Evolutionary conservation across 2,888 invertebrate genomes (phyloP), one percentile per base, ranked within the genome.

Genomic region (Anticlea derivata): DNA sequence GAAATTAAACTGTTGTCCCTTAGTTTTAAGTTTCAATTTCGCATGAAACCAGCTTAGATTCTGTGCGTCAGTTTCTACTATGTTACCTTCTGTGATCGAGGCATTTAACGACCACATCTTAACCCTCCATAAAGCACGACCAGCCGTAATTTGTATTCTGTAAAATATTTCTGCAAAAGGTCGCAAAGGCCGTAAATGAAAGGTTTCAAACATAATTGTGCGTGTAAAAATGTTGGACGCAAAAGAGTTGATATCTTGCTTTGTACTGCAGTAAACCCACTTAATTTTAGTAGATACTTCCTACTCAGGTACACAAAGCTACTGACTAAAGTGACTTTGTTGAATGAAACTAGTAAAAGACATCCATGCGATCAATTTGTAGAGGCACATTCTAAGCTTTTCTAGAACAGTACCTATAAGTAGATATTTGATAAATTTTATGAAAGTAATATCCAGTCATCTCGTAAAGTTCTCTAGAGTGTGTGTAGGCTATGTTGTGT

Each of bases 111-210:
- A 63, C 49, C 57, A 24, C 53, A 51, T 52, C 51, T 55, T 31
- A 52, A 38, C 52, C 58, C 46, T 33, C 51, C 55, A 60, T 68
- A 70, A 64, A 70, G 55, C 55, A 58, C 34, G 46, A 53, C 46
- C 47, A 50, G 44, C 47, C 44, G 58, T 65, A 69, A 73, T 66
- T 66, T 69, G 65, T 55, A 60, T 55, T 51, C 57, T 51, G 53
- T 64, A 61, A 64, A 68, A 66, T 60, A 58, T 61, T 58, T 51
- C 58, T 38, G 40, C 47, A 43, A 54, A 62, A 58, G 50, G 58
- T 58, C 50, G 38, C 45, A 11, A 17, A 23, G 49, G 33, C 49
- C 58, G 59, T 60, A 59, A 59, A 57, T 54, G 45, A 54, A 59
- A 47, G 50, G 45, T 51, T 55, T 50, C 45, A 58, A 58, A 56